Base-by-base conservation (phyloP, 1,140 invertebrate species). In the Magallana ariakensis region DNA sequence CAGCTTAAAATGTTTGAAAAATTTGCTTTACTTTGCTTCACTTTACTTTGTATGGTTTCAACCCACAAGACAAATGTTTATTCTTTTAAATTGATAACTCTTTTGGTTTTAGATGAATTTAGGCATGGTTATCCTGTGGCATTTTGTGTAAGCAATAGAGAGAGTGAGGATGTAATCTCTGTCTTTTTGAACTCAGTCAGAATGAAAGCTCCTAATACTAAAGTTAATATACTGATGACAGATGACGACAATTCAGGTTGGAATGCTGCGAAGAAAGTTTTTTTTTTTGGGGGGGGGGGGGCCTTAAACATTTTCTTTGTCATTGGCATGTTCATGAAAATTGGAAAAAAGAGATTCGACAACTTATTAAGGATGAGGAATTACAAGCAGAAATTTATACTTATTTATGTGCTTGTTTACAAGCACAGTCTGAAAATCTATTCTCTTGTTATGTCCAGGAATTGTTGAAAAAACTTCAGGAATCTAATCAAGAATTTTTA, bases 91-190 rank as follows among this genome's bases (percentile, higher is more conserved):
- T 58, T 84, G 16, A 66, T 85, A 13, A 85, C 84, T 53, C 62
- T 70, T 13, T 11, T 85, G 53, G 84, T 85, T 22, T 11, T 70
- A 46, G 84, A 85, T 85, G 84, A 85, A 57, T 85, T 57, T 57
- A 54, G 75, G 53, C 58, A 80, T 22, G 84, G 84, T 54, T 85
- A 85, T 19, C 84, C 84, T 57, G 70, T 85, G 7, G 84, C 84
- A 53, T 70, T 85, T 85, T 66, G 84, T 85, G 66, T 85, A n/a
- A 62, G 57, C 19, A 85, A 85, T 19, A 85, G 84, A 53, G 84
- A 85, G 62, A 16, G 62, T 85, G 62, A 33, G 2, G 53, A 19
- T 55, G 46, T 66, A 66, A 53, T 85, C n/a, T 66, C 58, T 53
- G 55, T 85, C 15, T 85, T 85, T 19, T 58, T 85, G 22, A 80